These are phyloP conservation scores for Antitype chi DNA, from an alignment of 2,888 invertebrate species.

Conservation along the genomic window DNA sequence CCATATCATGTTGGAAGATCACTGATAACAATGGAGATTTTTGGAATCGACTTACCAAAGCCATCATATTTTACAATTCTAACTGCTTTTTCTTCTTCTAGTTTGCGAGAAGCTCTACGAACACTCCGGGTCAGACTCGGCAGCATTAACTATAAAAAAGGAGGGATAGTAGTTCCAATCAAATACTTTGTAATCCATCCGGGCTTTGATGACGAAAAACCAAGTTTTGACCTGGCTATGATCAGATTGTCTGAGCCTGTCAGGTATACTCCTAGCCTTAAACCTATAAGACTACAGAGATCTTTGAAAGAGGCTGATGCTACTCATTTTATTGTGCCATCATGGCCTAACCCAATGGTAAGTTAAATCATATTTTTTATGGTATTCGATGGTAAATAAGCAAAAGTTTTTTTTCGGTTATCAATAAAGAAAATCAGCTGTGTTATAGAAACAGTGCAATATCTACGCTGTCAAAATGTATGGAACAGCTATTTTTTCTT, in stretches of 20 bases:
- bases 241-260: slow-evolving; percentile 74
- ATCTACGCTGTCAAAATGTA: no score
- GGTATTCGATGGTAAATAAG: background rate
- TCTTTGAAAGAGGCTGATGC: slow-evolving; percentile 66
- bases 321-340: slow-evolving; percentile 81
- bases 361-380: slow-evolving; percentile 35
- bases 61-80: background rate
- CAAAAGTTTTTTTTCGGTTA: no score
- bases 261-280: slow-evolving; percentile 69
- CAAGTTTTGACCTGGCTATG: slow-evolving; percentile 81
- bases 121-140: slow-evolving; percentile 80
- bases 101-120: slow-evolving; percentile 76
- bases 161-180: slow-evolving; percentile 76
- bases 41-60: background rate
- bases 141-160: slow-evolving; percentile 82
- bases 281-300: slow-evolving; percentile 76
- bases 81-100: slow-evolving; percentile 59
- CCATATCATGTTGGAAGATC: background rate
- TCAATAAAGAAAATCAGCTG: no score
- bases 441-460: no score
- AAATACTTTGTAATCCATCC: slow-evolving; percentile 83
- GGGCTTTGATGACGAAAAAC: slow-evolving; percentile 78
- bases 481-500: no score
- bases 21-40: background rate
- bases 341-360: slow-evolving; percentile 76